Evolutionary conservation across 2,797 vertebrate species (phyloP), one percentile per base, ranked within the genome.

Genomic region (Huso huso): DNA sequence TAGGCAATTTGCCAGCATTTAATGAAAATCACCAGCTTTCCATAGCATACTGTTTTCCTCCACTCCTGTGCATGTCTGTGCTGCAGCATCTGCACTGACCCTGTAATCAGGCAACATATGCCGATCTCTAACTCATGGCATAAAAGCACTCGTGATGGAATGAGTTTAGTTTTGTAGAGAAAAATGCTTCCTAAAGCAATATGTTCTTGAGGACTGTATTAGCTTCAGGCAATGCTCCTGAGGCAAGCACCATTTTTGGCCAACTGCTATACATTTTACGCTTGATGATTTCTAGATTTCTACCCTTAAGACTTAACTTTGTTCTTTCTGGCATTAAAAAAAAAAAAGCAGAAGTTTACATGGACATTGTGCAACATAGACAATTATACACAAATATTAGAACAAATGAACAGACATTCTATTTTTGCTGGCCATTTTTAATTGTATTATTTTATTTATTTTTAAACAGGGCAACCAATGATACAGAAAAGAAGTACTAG

Each of bases 381-480:
- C 70, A 68, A 18, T 67, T n/a, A 73, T n/a, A 1, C 48, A 63
- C 15, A 11, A 6, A 64, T 18, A 55, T 73, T 70, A 10, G 81
- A 69, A 49, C 49, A 10, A 66, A 60, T 15, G 53, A 63, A 63
- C 23, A 52, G 15, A 58, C 10, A 59, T 66, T 49, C 12, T 67
- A 11, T 69, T 65, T 82, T 88, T 88, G 87, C 88, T 90, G 89
- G 87, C 88, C 88, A 88, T 88, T 90, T 94, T 97, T 95, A 88
- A 88, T 94, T 69, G 71, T 85, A 82, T 88, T 85, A 92, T 89
- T 83, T 89, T 37, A 37, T 37, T 37, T 37, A 37, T 84, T 88
- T 92, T 93, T 90, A 84, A 94, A 94, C 88, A 93, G 88, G 88
- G 88, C 90, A 94, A 92, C 88, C 85, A 87, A 96, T 93, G 86